Conservation (phyloP, 2,797 vertebrate species). For the Calcarius lapponicus region DNA sequence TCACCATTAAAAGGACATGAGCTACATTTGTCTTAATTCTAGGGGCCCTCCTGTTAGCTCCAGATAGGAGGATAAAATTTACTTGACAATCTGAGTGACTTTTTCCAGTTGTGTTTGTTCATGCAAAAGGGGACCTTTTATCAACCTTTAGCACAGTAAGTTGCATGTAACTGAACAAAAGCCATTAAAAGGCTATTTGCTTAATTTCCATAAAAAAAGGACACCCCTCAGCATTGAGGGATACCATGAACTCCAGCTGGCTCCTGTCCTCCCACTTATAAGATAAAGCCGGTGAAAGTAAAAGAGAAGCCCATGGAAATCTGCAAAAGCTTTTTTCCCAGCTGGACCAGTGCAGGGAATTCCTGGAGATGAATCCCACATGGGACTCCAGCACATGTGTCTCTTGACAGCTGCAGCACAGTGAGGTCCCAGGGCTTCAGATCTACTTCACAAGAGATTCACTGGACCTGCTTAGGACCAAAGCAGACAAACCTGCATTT, state of each 20-base stretch:
- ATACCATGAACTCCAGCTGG: not conserved
- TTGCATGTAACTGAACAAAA: not conserved
- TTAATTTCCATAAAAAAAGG: not conserved
- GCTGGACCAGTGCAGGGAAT: not conserved
- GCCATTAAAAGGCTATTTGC: not conserved
- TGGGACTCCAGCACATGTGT: accelerated
- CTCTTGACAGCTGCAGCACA: not conserved
- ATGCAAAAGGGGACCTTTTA: not conserved
- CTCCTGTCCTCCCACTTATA: not conserved
- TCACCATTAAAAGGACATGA: slow-evolving; percentile 41
- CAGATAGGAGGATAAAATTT: not conserved
- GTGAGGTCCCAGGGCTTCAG: not conserved
- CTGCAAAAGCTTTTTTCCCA: not conserved
- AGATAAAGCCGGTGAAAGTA: not conserved
- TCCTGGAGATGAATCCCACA: not conserved
- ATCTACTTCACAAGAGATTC: not conserved
- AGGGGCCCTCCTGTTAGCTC: not conserved
- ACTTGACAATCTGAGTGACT: not conserved
- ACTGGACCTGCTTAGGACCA: not conserved
- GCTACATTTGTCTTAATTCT: slow-evolving; percentile 47
- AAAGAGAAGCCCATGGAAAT: not conserved
- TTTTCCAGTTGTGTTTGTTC: not conserved
- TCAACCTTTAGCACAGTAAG: not conserved
- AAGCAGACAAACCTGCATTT: not conserved
- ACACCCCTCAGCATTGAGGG: not conserved